Conservation (phyloP, 2,113 vertebrate species). For the Cariama cristata region DNA sequence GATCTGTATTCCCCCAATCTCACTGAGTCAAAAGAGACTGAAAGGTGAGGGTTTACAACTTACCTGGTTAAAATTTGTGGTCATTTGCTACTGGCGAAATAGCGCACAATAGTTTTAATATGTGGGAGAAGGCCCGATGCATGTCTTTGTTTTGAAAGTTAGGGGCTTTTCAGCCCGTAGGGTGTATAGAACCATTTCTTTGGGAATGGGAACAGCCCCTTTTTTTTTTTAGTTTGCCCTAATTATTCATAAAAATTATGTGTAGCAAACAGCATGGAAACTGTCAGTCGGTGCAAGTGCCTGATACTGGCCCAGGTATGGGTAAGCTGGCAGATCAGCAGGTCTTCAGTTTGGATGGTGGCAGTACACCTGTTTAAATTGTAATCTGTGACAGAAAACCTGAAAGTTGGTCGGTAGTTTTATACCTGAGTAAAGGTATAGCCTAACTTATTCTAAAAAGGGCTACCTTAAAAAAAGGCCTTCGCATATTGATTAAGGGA, state of each 20-base stretch:
- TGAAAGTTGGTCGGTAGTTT: neutral
- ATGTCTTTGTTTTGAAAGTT: neutral
- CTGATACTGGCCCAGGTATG: neutral
- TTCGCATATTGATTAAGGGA: neutral
- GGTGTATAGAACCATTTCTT: neutral
- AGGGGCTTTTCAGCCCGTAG: neutral
- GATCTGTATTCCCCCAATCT: neutral
- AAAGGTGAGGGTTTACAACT: neutral
- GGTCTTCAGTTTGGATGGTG: neutral
- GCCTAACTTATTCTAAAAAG: neutral
- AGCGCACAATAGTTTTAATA: neutral
- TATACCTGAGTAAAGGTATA: neutral
- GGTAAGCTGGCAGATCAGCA: neutral
- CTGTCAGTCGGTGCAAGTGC: neutral
- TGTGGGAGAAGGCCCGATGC: neutral
- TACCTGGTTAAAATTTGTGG: neutral
- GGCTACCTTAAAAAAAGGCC: neutral
- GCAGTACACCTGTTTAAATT: neutral
- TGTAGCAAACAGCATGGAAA: neutral
- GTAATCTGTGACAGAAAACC: neutral
- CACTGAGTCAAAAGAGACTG: neutral
- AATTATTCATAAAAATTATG: neutral
- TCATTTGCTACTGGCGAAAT: neutral
- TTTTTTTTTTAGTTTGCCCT: neutral
- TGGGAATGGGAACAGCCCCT: neutral